A percentile compares a stretch with the other conserved stretches of the same genome.
These are phyloP conservation scores for Oryzias dopingdopingensis DNA, from an alignment of 2,797 vertebrate genomes.

Conservation along the genomic window DNA sequence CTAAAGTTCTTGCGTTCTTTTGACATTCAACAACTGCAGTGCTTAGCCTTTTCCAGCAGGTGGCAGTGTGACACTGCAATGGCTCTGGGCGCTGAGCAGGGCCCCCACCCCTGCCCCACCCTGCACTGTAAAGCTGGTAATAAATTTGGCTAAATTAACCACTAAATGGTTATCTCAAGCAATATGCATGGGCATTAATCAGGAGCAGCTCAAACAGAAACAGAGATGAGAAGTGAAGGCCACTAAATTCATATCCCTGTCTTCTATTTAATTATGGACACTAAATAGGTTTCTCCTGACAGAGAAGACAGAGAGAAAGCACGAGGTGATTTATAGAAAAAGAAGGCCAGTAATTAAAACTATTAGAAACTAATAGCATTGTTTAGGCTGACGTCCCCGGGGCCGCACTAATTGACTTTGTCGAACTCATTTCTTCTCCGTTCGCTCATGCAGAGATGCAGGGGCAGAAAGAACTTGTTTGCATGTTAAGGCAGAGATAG, in stretches of 20 bases:
- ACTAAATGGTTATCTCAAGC: constrained; percentile 99
- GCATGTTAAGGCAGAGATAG: constrained; percentile 63
- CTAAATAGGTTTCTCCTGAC: constrained; percentile 84
- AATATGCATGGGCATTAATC: constrained; percentile 99
- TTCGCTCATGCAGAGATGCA: constrained; percentile 15
- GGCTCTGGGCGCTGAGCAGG: constrained; percentile 58
- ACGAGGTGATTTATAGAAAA: constrained; percentile 76
- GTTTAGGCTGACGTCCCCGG: constrained; percentile 74
- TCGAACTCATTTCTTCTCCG: constrained; percentile 40
- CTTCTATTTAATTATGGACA: constrained; percentile 88
- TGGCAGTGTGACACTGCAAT: constrained; percentile 82
- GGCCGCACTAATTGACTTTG: constrained; percentile 70
- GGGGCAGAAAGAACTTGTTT: constrained; percentile 48
- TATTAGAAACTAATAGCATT: constrained; percentile 78
- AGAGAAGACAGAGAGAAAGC: constrained; percentile 41
- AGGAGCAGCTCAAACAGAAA: constrained; percentile 93
- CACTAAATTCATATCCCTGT: constrained; percentile 92
- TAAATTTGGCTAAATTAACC: constrained; percentile 99
- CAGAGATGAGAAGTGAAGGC: constrained; percentile 83
- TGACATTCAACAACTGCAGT: constrained; percentile 19
- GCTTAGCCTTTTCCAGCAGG: constrained; percentile 73
- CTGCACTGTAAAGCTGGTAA: constrained; percentile 82
- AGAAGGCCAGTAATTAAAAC: constrained; percentile 79
- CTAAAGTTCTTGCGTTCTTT: too few species aligned
- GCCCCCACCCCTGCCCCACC: constrained; percentile 14